Evolutionary conservation across 2,113 vertebrate species (phyloP), one percentile per base, ranked within the genome.

Genomic region (Casuarius casuarius): DNA sequence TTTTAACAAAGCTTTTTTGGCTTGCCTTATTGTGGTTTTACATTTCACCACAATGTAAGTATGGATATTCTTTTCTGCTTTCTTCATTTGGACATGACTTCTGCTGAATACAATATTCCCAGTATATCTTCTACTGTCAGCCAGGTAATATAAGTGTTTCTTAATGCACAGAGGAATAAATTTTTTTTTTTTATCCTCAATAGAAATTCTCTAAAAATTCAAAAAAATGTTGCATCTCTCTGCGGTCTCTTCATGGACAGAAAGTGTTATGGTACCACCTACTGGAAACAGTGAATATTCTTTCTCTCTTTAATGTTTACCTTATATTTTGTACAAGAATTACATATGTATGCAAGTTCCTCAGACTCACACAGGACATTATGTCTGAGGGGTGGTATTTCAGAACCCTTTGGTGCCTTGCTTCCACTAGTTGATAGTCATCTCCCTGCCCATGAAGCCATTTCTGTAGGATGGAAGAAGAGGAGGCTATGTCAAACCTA

Each of bases 231-330:
- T 91, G 12, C 23, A 40, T 15, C 26, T 78, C 54, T 74, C 44
- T 54, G 52, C 29, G 25, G 33, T 72, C 3, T 65, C 29, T 44
- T 72, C 44, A 81, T 26, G 31, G 82, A 84, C 68, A 92, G 84
- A 94, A 90, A 91, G 91, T 94, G 91, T 79, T 95, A 94, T 0
- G 10, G 84, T 96, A 92, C 96, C 97, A 96, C 77, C 92, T 95
- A 66, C 92, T 96, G 97, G 95, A 96, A 94, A 72, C 3, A 89
- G 48, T 25, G 61, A 89, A 82, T 79, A 87, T 87, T 93, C 44
- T 70, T 65, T 81, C 54, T 79, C 10, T 54, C 42, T 71, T 75
- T 35, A 31, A 8, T 79, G 56, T 65, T 87, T 77, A 49, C 68
- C 87, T 93, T 40, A 35, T 35, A 7, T 76, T 90, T 54, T 76